Base-by-base conservation (phyloP, 23 tunicate species). In the Trididemnum clinides region DNA sequence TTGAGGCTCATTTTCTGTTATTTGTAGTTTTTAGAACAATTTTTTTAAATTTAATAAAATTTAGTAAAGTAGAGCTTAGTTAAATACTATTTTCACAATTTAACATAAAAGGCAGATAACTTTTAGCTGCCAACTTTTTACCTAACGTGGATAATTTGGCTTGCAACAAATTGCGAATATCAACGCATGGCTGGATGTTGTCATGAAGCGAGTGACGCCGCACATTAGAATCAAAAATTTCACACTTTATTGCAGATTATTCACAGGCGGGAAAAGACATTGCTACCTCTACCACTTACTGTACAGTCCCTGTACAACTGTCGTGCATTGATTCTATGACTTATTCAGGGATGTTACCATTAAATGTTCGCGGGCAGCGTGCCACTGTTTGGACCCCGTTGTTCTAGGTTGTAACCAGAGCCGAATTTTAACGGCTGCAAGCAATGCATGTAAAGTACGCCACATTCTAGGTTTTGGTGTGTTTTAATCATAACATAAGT, bases 1-100 rank as follows among this genome's bases (percentile, higher is more conserved):
- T 72, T 63, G 78, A 72, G 23, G 32, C 49, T 72, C 78, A 0
- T 72, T 72, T 72, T 72, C 10, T 33, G 78, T 33, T 72, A 34
- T 6, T 6, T 63, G 12, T n/a, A 5, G 26, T 63, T 26, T n/a
- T n/a, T n/a, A n/a, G n/a, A n/a, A n/a, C n/a, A n/a, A 44, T 7
- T 10, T 44, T 10, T 15, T 7, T 7, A 44, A 7, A 44, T 44
- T 15, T 7, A 44, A 10, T 10, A 7, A 15, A n/a, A n/a, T n/a
- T n/a, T n/a, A n/a, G n/a, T n/a, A n/a, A n/a, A n/a, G n/a, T n/a
- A n/a, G n/a, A n/a, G n/a, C 22, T 26, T 63, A 12, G 28, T 22
- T 63, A 63, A 63, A 63, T 26, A 63, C 28, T 63, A 63, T 26
- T 63, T 63, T 26, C 6, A 63, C 71, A 63, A 63, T 63, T 44